A percentile compares a stretch with the other conserved stretches of the same genome.
phyloP scores from a whole-genome alignment of 2,888 invertebrate species.

The Pantelozetes paolii region DNA sequence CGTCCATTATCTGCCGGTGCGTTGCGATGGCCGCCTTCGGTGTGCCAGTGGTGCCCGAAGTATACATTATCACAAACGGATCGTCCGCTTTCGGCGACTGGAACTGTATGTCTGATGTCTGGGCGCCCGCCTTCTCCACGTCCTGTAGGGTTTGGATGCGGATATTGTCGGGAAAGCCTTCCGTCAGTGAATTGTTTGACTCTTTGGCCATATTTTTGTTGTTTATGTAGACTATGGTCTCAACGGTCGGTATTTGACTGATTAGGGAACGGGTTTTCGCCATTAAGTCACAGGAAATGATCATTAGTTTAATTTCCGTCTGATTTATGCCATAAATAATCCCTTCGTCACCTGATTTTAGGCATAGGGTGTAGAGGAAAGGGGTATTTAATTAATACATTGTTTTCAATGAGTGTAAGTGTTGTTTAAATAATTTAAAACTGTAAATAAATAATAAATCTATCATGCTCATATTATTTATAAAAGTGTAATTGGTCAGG shows the following conservation, averaged over 20 bases:
- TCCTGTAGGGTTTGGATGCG: constrained; percentile 14
- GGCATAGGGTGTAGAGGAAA: neutral
- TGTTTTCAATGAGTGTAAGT: too few relatives aligned
- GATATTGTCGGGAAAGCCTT: constrained; percentile 20
- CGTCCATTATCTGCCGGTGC: constrained; percentile 45
- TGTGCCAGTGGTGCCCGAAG: constrained; percentile 60
- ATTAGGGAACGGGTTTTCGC: constrained; percentile 53
- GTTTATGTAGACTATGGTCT: constrained; percentile 31
- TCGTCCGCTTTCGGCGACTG: constrained; percentile 59
- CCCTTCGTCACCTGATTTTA: constrained; percentile 4
- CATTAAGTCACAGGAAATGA: constrained; percentile 85
- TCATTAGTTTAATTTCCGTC: constrained; percentile 86
- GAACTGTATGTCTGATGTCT: neutral
- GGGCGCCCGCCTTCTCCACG: constrained; percentile 7
- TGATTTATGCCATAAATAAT: constrained; percentile 84
- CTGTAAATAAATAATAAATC: too few relatives aligned
- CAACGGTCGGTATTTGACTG: constrained; percentile 9
- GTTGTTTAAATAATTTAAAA: too few relatives aligned
- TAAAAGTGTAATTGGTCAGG: too few relatives aligned
- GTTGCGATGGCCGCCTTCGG: constrained; percentile 51
- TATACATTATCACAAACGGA: constrained; percentile 97
- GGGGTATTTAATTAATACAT: too few relatives aligned
- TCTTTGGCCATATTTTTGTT: neutral
- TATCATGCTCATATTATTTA: too few relatives aligned
- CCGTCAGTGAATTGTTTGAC: neutral